Evolutionary conservation across 2,888 invertebrate genomes (phyloP), one percentile per base, ranked within the genome.

Genomic region (Melanotus villosus): DNA sequence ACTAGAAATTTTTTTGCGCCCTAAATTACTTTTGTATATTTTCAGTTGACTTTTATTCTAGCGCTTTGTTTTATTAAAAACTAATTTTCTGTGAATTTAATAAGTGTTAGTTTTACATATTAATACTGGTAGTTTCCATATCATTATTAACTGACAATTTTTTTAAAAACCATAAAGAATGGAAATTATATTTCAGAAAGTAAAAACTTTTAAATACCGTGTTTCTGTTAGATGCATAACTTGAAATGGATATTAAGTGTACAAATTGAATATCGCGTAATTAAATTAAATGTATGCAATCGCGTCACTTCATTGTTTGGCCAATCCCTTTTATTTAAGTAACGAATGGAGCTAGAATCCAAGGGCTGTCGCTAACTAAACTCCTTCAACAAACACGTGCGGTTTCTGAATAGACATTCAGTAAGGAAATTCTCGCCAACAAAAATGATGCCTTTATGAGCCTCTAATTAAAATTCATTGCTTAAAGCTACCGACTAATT

Each of bases 241-340:
- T 41, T 14, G 16, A 16, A 7, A 41, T 18, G 18, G 30, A n/a
- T 32, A 18, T 32, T n/a, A n/a, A 52, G 18, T 52, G 18, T 52
- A 16, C 18, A 32, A 52, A 16, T 5, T 52, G 32, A 16, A 34
- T 32, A 16, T 52, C 2, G 21, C 19, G 23, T 41, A 57, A 57
- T 57, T 57, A 57, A 57, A 57, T 38, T 36, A 19, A 38, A 57
- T 38, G 57, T 57, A 41, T 57, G 57, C 38, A 38, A 57, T 57
- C 36, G 38, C 12, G 38, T 21, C 21, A n/a, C 34, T 19, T n/a
- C 21, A 57, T 57, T 57, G 36, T 36, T 36, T 57, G 18, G 7
- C 38, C 0, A 38, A 38, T 57, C 38, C 57, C 52, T 32, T 52
- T 57, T 41, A 21, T 36, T 9, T 2, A 10, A 57, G 12, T 21